Evolutionary conservation across 2,888 invertebrate species (phyloP).

Genomic region (Apomyelois bistriatella): DNA sequence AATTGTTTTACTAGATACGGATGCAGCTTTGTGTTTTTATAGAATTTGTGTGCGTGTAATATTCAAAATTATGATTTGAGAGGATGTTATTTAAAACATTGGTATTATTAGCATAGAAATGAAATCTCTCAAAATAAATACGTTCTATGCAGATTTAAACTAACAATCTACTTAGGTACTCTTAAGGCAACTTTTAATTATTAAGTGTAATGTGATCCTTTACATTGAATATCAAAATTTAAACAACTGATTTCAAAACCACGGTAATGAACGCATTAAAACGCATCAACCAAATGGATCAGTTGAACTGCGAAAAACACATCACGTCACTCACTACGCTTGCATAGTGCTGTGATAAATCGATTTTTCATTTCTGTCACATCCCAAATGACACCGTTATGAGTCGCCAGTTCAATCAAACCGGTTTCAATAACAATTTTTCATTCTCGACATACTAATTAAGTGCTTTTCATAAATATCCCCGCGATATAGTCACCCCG

Average conservation of each 20-base stretch:
- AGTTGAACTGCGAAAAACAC: conserved; percentile 38
- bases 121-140: no score
- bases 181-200: no score
- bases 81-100: neutral
- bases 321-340: conserved; percentile 50
- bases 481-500: conserved; percentile 31
- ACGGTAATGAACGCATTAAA: conserved; percentile 12
- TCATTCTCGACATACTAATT: conserved; percentile 79
- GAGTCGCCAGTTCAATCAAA: conserved; percentile 75
- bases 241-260: conserved; percentile 22
- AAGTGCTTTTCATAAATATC: conserved; percentile 77
- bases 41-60: no score
- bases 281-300: conserved; percentile 31
- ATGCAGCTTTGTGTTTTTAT: neutral
- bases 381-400: conserved; percentile 77
- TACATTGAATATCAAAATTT: neutral
- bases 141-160: no score
- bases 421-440: conserved; percentile 79
- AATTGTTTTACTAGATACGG: conserved; percentile 43
- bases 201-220: no score
- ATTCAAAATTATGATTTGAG: conserved; percentile 2
- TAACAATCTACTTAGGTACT: no score
- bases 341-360: conserved; percentile 61
- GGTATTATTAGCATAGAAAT: neutral
- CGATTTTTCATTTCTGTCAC: conserved; percentile 67